phyloP scores from a whole-genome alignment of 2,797 vertebrate genomes.

The Catamblyrhynchus diadema region DNA sequence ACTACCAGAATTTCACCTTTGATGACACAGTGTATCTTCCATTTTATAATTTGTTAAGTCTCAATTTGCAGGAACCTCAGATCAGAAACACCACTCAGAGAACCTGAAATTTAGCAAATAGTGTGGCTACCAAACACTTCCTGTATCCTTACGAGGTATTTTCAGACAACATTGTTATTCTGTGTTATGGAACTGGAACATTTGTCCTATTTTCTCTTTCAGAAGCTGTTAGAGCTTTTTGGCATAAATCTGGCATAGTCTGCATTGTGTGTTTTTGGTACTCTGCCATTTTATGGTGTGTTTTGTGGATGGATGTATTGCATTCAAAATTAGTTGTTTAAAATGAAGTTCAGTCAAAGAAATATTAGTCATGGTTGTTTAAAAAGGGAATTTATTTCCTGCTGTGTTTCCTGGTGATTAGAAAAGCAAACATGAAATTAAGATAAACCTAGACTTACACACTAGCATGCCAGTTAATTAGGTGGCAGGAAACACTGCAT shows the following conservation, averaged over 20 bases:
- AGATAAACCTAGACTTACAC: neutral
- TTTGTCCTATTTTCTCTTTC: slow-evolving; percentile 22
- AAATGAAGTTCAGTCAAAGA: slow-evolving; percentile 12
- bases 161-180: neutral
- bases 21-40: neutral
- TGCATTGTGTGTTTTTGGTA: neutral
- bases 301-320: neutral
- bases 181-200: neutral
- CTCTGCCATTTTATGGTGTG: neutral
- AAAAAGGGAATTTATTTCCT: neutral
- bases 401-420: slow-evolving; percentile 10
- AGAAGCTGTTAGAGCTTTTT: neutral
- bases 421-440: slow-evolving; percentile 37
- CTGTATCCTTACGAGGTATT: neutral
- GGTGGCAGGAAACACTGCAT: neutral
- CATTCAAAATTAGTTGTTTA: neutral
- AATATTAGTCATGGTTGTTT: neutral
- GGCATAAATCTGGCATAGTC: neutral
- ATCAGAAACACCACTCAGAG: neutral
- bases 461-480: neutral
- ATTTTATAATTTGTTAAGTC: neutral
- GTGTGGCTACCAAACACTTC: neutral
- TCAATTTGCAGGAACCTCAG: neutral
- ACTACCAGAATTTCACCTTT: neutral
- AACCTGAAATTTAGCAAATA: neutral